Base-by-base conservation (phyloP, 2,797 vertebrate genomes). In the Darevskia mixta region DNA sequence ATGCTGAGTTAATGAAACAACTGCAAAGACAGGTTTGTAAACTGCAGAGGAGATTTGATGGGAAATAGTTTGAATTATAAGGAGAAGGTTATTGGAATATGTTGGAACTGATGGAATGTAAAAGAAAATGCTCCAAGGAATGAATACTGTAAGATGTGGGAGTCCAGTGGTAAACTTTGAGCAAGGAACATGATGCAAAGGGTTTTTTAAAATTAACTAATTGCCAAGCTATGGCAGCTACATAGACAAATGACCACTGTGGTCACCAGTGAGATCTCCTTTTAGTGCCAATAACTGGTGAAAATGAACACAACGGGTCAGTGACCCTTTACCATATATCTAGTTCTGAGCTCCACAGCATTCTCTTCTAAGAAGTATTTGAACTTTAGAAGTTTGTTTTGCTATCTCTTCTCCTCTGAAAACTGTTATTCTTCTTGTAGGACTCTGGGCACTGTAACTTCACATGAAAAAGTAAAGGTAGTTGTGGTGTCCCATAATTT, bases 371-470 rank as follows among this genome's bases (percentile, higher is more conserved):
- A 64, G 69, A 64, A 43, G 9, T 27, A 9, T n/a, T 27, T 25
- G 3, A 18, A n/a, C n/a, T 64, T 73, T 73, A 13, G 10, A 88
- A 25, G 35, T 2, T 43, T 23, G 61, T 18, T 58, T 78, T 61
- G 61, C 29, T 23, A 13, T 64, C 17, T 88, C 43, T 72, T 20
- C 18, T 79, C 8, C 4, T 85, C 49, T 43, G 41, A 80, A 80
- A 73, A 85, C 41, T 72, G 23, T 49, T 32, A 45, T 64, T 71
- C 29, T 6, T 11, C 20, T 72, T 61, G 20, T 79, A 35, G 67
- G 3, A 55, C 11, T 38, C 45, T 66, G 38, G 5, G 25, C 32
- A 71, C 32, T 77, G 58, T 77, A 38, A 17, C 3, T 0, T 0
- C 61, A 64, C 20, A 64, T 64, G 61, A 64, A 64, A 23, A 64